Evolutionary conservation across 2,888 invertebrate species (phyloP), one percentile per base, ranked within the genome.

Genomic region (Chaitophorus viminalis): DNA sequence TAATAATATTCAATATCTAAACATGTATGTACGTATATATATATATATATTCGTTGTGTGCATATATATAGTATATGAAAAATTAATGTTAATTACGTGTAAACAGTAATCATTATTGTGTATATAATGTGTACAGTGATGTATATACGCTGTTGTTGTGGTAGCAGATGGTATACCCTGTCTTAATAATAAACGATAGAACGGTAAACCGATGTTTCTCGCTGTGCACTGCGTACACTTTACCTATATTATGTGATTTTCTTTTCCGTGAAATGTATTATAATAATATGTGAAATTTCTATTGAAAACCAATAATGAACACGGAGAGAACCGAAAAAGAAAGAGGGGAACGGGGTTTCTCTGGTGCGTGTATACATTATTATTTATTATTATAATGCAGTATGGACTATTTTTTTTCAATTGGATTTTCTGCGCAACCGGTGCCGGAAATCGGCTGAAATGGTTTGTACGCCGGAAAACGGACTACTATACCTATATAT

Each of bases 361-460:
- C 25, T 33, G 52, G 3, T 76, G 31, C 54, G 25, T 14, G 14
- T 29, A 39, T 29, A n/a, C 36, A 46, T 46, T 46, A 76, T 29
- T 46, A n/a, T 29, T n/a, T n/a, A n/a, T n/a, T n/a, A n/a, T n/a
- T n/a, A n/a, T n/a, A n/a, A 8, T 46, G 11, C 18, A 17, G 18
- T n/a, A 25, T 54, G 79, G 39, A 60, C 25, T 60, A 39, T 65
- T 65, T n/a, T 25, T 36, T 65, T 70, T 31, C 31, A 70, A 70
- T 70, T 17, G 29, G 68, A 70, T 70, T 70, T 14, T 31, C 29
- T 39, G 65, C 18, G n/a, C 36, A 36, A 18, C 60, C 68, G 31
- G 29, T 52, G 31, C 81, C 81, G 81, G 81, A 81, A 81, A 68
- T 81, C 3, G 81, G n/a, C 21, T 29, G n/a, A 68, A 79, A 39